Base-by-base conservation (phyloP, 1,140 invertebrate species). In the Ceratina calcarata region DNA sequence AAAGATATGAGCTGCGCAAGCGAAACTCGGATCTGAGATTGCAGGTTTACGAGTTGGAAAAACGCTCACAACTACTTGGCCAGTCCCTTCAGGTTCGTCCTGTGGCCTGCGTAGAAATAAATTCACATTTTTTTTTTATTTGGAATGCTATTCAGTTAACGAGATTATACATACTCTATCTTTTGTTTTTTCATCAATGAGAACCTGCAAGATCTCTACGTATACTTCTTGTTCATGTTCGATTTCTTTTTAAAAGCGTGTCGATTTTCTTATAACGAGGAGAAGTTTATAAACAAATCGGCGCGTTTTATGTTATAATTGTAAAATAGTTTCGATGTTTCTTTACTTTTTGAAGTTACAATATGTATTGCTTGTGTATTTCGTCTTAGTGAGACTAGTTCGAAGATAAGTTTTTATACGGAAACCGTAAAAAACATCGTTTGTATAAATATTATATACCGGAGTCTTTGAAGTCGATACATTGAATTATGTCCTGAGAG, bases 41-140 rank as follows among this genome's bases (percentile, higher is more conserved):
- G 90, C 91, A 93, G 89, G 91, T 93, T 91, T 93, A 92, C 89
- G 91, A 93, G 89, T 92, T 93, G 92, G 92, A 93, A 92, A 93
- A 92, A 89, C 92, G 92, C 88, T 93, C 92, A 81, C 92, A 93
- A 90, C 91, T 93, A 90, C 92, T 92, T 88, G 91, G 90, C 91
- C 92, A 93, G 85, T 92, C 91, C 87, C 86, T 93, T 83, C 92
- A 93, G 92, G 92, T 93, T 93, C 91, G 92, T 93, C 89, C 89
- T 90, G 91, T 90, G 91, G 89, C 89, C 91, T 91, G 89, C 83
- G 86, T 92, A 91, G 87, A 91, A 85, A 65, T 66, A 85, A 88
- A 85, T 70, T 79, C 81, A 51, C 68, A 49, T 61, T 70, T 80
- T 72, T 76, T 82, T 89, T 89, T 89, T 37, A 84, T 90, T 90